Evolutionary conservation across 1,140 invertebrate species (phyloP), one percentile per base, ranked within the genome.

Genomic region (Drosophila asahinai): DNA sequence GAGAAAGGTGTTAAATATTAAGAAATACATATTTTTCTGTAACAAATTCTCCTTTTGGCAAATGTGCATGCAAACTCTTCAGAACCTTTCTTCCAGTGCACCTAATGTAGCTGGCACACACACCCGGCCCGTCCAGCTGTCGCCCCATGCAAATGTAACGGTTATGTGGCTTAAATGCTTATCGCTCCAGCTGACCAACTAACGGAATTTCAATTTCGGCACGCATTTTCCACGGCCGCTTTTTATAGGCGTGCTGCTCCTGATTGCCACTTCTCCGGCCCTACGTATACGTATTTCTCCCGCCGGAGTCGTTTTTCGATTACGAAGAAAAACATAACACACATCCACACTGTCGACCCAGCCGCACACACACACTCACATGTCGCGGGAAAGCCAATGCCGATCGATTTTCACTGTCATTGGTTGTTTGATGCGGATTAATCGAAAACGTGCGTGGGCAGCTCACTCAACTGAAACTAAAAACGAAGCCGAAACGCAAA

Each of bases 321-420:
- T 83, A 82, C 70, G 49, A 63, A 43, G 51, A 70, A 57, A 57
- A 62, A 66, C 42, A 51, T 11, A 38, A 62, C 55, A 80, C 47
- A 52, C 27, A 52, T 15, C 63, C 36, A 70, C 33, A 9, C 38
- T 67, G n/a, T 30, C 36, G 14, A 33, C 33, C 63, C 59, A 68
- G 14, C 47, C 30, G 33, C 52, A 59, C 63, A 36, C 19, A 43
- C 40, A 36, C 52, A 45, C 30, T 25, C 36, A 30, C 27, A 61
- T 45, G 42, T 22, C 14, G 57, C 40, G 22, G 40, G 62, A 77
- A 73, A 83, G 61, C 66, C 72, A 89, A 83, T 83, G 80, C 65
- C 68, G 83, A 89, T 87, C 83, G 83, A 87, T 87, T 87, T 86
- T 80, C 66, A 87, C 64, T 83, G 77, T 80, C 68, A 80, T 77